These are phyloP conservation scores for Strongylocentrotus purpuratus DNA, from an alignment of 35 echinoderm and acorn worm genomes.

Conservation along the genomic window DNA sequence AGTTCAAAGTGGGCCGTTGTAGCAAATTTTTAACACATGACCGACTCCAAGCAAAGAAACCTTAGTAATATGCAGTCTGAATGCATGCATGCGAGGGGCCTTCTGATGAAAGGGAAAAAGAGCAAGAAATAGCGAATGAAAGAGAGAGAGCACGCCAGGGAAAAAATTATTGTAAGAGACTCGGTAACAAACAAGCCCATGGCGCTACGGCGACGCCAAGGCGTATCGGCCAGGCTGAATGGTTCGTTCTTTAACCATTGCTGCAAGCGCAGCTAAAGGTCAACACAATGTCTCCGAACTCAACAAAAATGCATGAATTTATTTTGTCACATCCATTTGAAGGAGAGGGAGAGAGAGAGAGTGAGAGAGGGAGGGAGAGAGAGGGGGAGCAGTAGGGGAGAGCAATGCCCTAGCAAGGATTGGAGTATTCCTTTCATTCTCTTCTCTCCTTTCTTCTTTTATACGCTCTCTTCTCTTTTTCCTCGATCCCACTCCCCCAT, in stretches of 20 bases:
- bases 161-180: slow-evolving; percentile 30
- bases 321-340: slow-evolving; percentile 14
- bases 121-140: neutral
- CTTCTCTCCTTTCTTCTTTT: neutral
- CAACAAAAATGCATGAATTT: slow-evolving; percentile 9
- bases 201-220: slow-evolving; percentile 28
- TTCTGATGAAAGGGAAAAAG: neutral
- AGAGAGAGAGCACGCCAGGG: neutral
- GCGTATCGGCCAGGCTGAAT: slow-evolving; percentile 44
- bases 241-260: slow-evolving; percentile 20
- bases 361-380: neutral
- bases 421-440: neutral
- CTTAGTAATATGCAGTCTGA: slow-evolving; percentile 34
- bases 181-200: slow-evolving; percentile 48
- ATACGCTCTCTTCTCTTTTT: too few species aligned
- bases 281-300: neutral
- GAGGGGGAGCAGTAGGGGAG: neutral
- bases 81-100: neutral
- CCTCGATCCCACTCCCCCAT: neutral
- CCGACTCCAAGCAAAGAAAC: slow-evolving; percentile 43
- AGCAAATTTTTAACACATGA: slow-evolving; percentile 54
- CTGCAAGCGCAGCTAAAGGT: slow-evolving; percentile 45
- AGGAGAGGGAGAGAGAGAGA: slow-evolving; percentile 27
- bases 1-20: slow-evolving; percentile 52
- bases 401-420: neutral